Evolutionary conservation across 2,888 invertebrate species (phyloP), one percentile per base, ranked within the genome.

Genomic region (Arctia plantaginis): DNA sequence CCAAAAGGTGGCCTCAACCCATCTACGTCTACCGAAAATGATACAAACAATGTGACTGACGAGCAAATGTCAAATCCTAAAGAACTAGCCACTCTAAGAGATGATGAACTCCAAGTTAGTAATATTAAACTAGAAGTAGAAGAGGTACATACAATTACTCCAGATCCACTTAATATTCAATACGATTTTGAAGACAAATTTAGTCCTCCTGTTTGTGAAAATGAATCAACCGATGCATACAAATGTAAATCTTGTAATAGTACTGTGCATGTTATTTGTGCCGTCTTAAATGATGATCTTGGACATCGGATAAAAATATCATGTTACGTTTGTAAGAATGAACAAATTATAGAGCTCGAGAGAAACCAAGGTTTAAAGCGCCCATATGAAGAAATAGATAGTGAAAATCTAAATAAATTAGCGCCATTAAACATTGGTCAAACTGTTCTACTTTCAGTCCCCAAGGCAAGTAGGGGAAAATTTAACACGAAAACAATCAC

Each of bases 191-290:
- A 35, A 66, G 47, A 65, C 66, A 71, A 27, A 39, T 27, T 15
- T 35, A 39, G 4, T 39, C 27, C 39, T 23, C 12, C 47, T 20
- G 68, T 33, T 23, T n/a, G n/a, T 44, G 65, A 66, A 27, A 71
- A 27, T 66, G 39, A 51, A 51, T 27, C 64, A n/a, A 27, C 15
- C 35, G 20, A 39, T 66, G 65, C 65, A 18, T 65, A 41, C 27
- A 71, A 71, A 51, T 71, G 71, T 35, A n/a, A 51, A 35, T 66
- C 51, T 27, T 71, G 71, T 51, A 71, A 64, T 51, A 35, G 51
- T 13, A 35, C 64, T 33, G 27, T 23, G 10, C 64, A 35, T 66
- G 27, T 51, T n/a, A n/a, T 66, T 35, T n/a, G 47, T 23, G 51
- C 47, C 33, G 27, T 51, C 15, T 65, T 35, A 41, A 35, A 66